A percentile compares a stretch with the other conserved stretches of the same genome.
Evolutionary conservation across 2,888 invertebrate genomes (phyloP).

Genomic region (Unio pictorum): DNA sequence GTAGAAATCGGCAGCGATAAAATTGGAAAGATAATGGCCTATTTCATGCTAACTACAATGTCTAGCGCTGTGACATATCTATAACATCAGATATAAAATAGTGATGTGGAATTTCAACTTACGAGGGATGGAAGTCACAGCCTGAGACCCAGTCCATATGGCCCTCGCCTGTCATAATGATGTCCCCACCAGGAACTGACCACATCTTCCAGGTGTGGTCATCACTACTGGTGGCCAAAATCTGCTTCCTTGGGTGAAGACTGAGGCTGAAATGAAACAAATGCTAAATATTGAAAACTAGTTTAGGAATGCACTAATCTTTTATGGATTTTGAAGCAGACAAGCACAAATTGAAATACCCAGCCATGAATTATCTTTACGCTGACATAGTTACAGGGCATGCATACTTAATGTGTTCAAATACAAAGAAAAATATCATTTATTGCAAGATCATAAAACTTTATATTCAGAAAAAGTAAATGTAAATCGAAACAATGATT

Average conservation of each 20-base stretch:
- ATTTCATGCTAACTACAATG: too few relatives aligned
- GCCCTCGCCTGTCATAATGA: slow-evolving; percentile 71
- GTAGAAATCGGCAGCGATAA: too few relatives aligned
- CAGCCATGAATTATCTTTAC: too few relatives aligned
- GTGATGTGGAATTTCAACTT: slow-evolving; percentile 21
- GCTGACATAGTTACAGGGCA: too few relatives aligned
- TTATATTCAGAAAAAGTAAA: too few relatives aligned
- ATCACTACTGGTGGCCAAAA: slow-evolving; percentile 70
- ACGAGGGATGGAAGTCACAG: slow-evolving; percentile 71
- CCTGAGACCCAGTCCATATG: slow-evolving; percentile 72
- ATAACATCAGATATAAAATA: too few relatives aligned
- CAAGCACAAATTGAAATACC: not conserved
- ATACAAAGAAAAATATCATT: too few relatives aligned
- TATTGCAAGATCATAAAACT: too few relatives aligned
- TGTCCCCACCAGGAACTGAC: slow-evolving; percentile 69
- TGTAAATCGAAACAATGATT: too few relatives aligned
- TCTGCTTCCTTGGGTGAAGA: slow-evolving; percentile 69
- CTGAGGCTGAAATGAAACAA: slow-evolving; percentile 54
- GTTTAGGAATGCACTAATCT: not conserved
- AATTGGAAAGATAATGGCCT: too few relatives aligned
- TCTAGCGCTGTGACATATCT: too few relatives aligned
- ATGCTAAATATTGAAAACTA: not conserved
- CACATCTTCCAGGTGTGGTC: slow-evolving; percentile 72
- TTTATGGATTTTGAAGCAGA: not conserved
- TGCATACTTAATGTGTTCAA: too few relatives aligned